Conservation (phyloP, 2,888 invertebrate genomes). For the Philereme vetulata region DNA sequence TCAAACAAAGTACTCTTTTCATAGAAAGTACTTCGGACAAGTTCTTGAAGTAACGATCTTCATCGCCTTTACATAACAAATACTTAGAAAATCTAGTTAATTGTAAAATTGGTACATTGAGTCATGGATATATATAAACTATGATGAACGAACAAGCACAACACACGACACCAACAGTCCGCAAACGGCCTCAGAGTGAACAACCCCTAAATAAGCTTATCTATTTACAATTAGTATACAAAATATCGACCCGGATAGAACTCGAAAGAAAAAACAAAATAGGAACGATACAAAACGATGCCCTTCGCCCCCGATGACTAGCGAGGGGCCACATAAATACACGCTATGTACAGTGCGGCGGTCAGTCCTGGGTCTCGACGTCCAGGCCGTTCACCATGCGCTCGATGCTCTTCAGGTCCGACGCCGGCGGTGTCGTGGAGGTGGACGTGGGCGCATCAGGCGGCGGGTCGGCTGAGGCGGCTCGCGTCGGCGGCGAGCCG, state of each 20-base stretch:
- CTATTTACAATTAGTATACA: slow-evolving; percentile 80
- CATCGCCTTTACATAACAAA: slow-evolving; percentile 3
- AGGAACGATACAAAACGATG: slow-evolving; percentile 82
- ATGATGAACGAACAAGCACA: slow-evolving; percentile 37
- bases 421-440: slow-evolving; percentile 85
- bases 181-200: slow-evolving; percentile 51
- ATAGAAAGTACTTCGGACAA: slow-evolving; percentile 21
- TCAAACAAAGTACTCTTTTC: slow-evolving; percentile 21
- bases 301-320: slow-evolving; percentile 52
- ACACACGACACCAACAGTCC: slow-evolving; percentile 44
- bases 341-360: slow-evolving; percentile 75
- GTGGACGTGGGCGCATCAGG: slow-evolving; percentile 82
- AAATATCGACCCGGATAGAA: slow-evolving; percentile 79
- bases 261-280: slow-evolving; percentile 81
- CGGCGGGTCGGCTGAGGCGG: slow-evolving; percentile 80
- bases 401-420: slow-evolving; percentile 97
- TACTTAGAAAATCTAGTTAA: slow-evolving; percentile 6
- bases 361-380: slow-evolving; percentile 88
- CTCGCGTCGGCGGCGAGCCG: slow-evolving; percentile 72
- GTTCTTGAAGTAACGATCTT: slow-evolving; percentile 16
- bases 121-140: slow-evolving; percentile 10
- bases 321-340: slow-evolving; percentile 70
- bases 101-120: slow-evolving; percentile 7
- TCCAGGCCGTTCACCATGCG: slow-evolving; percentile 98
- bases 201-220: slow-evolving; percentile 71